Base-by-base conservation (phyloP, 1,140 invertebrate species). In the Eufriesea mexicana region DNA sequence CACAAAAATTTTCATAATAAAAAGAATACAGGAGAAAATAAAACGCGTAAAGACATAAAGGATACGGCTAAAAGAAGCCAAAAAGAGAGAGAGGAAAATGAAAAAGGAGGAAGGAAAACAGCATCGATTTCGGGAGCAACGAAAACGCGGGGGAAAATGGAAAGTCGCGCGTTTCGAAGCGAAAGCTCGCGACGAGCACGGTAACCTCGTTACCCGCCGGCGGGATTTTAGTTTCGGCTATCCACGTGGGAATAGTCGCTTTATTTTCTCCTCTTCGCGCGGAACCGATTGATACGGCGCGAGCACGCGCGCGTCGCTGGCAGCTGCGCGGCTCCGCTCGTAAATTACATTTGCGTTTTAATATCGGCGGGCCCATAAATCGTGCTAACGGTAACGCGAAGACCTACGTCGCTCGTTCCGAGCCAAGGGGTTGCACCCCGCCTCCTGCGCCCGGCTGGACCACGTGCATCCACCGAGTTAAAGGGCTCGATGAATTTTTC, bases 321-420 rank as follows among this genome's bases (percentile, higher is more conserved):
- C 80, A 79, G 70, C 77, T 80, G 83, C 28, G 45, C 35, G n/a
- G 7, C 25, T 62, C 42, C 51, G 57, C 77, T 86, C 87, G 85
- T 90, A 91, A 90, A 90, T 91, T 87, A 86, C 85, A 89, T 85
- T 90, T 72, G 85, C 85, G 83, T 90, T 91, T 91, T 90, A 90
- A 91, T 91, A 91, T 90, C 83, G 84, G 64, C 49, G 25, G 42
- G 54, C 14, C 62, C 61, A 84, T 89, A 90, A 90, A 90, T 90
- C 73, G 35, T 72, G 20, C 49, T 73, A 85, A 86, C 72, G 62
- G 45, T 54, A 55, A 54, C 25, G 14, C 12, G 35, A 51, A 49
- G 42, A 16, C 23, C 45, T 49, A 42, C 49, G 49, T 77, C 57
- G 18, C 42, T 18, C 45, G 35, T 8, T 28, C 42, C 49, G 54